Percentiles rank a stretch among this genome's conserved stretches.
Conservation (phyloP, 92 coral and sea anemone genomes). For the Epizoanthus ramosus region DNA sequence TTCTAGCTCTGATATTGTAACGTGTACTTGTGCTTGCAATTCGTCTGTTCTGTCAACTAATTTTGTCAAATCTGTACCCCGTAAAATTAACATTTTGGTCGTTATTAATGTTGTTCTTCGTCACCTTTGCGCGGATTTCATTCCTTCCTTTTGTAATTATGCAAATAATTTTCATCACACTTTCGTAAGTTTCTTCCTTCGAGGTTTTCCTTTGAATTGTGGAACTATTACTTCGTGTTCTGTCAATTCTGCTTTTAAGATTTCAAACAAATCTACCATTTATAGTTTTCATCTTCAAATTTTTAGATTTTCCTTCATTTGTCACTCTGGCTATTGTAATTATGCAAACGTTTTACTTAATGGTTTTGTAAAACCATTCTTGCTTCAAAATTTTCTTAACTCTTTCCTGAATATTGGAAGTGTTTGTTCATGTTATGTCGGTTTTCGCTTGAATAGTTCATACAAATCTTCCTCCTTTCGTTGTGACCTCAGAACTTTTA, state of each 20-base stretch:
- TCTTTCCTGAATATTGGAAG: constrained; percentile 19
- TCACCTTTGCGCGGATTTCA: constrained; percentile 10
- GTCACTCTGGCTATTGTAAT: constrained; percentile 29
- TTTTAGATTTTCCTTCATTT: constrained; percentile 19
- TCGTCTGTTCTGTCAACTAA: constrained; percentile 23
- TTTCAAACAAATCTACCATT: neutral
- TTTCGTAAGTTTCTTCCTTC: constrained; percentile 6
- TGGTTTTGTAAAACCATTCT: constrained; percentile 8
- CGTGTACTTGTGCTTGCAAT: constrained; percentile 34
- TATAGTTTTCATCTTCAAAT: neutral
- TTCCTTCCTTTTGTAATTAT: constrained; percentile 2
- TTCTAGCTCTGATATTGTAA: constrained; percentile 28
- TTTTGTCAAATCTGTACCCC: constrained; percentile 12
- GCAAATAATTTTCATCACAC: neutral
- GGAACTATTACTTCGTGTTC: constrained; percentile 11
- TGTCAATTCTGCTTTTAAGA: constrained; percentile 1
- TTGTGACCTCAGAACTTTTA: no score
- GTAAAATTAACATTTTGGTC: neutral
- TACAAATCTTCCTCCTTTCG: no score
- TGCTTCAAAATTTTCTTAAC: neutral
- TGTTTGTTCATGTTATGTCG: neutral
- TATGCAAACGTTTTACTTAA: constrained; percentile 30
- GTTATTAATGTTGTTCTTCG: constrained; percentile 13
- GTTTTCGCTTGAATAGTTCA: no score
- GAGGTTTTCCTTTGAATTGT: constrained; percentile 13